Percentiles rank a stretch among this genome's conserved stretches.
phyloP scores from a whole-genome alignment of 1,140 invertebrate species.

The Microplitis mediator region DNA sequence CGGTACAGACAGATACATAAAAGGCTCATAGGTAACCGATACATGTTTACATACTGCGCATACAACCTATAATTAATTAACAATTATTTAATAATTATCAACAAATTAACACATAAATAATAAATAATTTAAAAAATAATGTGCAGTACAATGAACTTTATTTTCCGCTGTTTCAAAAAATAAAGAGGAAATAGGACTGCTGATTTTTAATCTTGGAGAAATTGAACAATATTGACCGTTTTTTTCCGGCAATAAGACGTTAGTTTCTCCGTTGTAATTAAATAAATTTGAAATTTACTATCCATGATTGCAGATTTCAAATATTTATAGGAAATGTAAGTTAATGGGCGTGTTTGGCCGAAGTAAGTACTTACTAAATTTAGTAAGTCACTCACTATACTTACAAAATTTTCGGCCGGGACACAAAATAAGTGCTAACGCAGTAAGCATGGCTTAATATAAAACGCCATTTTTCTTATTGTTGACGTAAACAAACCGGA shows the following conservation, averaged over 20 bases:
- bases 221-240: conserved; percentile 37
- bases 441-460: too few species aligned
- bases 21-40: conserved; percentile 76
- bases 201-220: conserved; percentile 47
- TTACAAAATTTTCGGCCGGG: too few species aligned
- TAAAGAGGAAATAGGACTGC: conserved; percentile 41
- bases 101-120: not conserved
- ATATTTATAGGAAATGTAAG: too few species aligned
- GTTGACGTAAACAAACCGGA: too few species aligned
- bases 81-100: conserved; percentile 12
- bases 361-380: too few species aligned
- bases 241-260: conserved; percentile 35
- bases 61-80: conserved; percentile 64
- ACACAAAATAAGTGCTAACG: too few species aligned
- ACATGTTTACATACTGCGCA: conserved; percentile 72
- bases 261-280: conserved; percentile 32
- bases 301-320: too few species aligned
- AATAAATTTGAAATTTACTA: not conserved
- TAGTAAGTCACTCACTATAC: too few species aligned
- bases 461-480: too few species aligned
- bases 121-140: conserved; percentile 20
- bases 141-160: conserved; percentile 39
- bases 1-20: conserved; percentile 77
- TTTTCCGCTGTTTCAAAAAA: conserved; percentile 28
- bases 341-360: too few species aligned